phyloP scores from a whole-genome alignment of 2,797 vertebrate genomes.

The Sarcoramphus papa region DNA sequence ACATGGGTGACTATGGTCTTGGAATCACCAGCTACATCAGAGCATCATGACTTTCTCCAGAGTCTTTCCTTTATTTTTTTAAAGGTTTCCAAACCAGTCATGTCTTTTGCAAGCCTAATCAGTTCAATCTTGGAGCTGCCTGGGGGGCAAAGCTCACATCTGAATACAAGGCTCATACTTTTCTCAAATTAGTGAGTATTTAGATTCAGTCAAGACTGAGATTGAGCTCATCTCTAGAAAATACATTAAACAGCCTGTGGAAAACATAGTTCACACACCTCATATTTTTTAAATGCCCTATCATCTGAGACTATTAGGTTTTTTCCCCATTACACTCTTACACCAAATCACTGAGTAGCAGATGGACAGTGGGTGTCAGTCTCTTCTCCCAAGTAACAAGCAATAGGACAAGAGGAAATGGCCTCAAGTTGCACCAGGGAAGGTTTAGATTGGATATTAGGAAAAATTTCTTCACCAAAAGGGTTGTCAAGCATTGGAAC shows the following conservation, averaged over 20 bases:
- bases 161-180: conserved; percentile 54
- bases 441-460: neutral
- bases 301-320: neutral
- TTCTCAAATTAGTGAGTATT: conserved; percentile 56
- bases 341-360: neutral
- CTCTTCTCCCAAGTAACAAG: neutral
- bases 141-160: conserved; percentile 52
- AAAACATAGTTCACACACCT: conserved; percentile 28
- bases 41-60: conserved; percentile 9
- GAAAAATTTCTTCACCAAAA: neutral
- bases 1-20: neutral
- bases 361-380: neutral
- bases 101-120: conserved; percentile 43
- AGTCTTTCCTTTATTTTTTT: neutral
- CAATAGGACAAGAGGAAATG: neutral
- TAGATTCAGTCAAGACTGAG: conserved; percentile 20
- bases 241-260: conserved; percentile 10
- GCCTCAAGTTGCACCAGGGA: neutral
- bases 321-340: neutral
- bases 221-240: conserved; percentile 47
- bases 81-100: neutral
- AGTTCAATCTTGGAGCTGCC: conserved; percentile 30
- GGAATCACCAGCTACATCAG: conserved; percentile 2
- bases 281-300: neutral
- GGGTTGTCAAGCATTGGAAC: neutral